Conservation (phyloP, 1,140 invertebrate genomes). For the Plutomurus gul region DNA sequence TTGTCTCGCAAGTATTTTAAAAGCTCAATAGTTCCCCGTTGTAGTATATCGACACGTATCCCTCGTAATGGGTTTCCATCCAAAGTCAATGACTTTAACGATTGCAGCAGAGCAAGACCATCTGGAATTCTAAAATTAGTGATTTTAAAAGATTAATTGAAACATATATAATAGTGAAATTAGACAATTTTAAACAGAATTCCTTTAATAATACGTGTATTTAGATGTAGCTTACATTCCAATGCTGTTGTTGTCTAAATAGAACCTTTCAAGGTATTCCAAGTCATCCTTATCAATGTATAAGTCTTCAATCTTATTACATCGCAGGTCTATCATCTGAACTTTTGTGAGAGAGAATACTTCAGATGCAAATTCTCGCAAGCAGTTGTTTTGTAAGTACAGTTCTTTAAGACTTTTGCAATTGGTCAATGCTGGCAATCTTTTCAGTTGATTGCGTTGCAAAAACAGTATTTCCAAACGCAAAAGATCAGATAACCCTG, state of each 20-base stretch:
- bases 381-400: slow-evolving; percentile 53
- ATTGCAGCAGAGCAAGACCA: slow-evolving; percentile 73
- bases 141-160: slow-evolving; percentile 3
- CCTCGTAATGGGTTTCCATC: slow-evolving; percentile 83
- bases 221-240: slow-evolving; percentile 28
- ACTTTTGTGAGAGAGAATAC: slow-evolving; percentile 39
- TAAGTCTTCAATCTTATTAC: slow-evolving; percentile 48
- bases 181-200: not conserved
- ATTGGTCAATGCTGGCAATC: slow-evolving; percentile 34
- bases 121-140: slow-evolving; percentile 69
- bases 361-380: slow-evolving; percentile 45
- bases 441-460: slow-evolving; percentile 62
- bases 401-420: slow-evolving; percentile 52
- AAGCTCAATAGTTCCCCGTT: slow-evolving; percentile 78
- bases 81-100: slow-evolving; percentile 78
- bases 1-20: slow-evolving; percentile 71
- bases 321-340: slow-evolving; percentile 48
- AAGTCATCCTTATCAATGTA: slow-evolving; percentile 41
- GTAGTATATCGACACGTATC: slow-evolving; percentile 75
- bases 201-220: not conserved
- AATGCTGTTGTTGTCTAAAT: slow-evolving; percentile 52
- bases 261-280: slow-evolving; percentile 50
- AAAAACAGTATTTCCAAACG: slow-evolving; percentile 79
- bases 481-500: slow-evolving; percentile 72
- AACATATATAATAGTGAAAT: slow-evolving; percentile 1